These are phyloP conservation scores for Tillus elongatus DNA, from an alignment of 2,888 invertebrate species.

Conservation along the genomic window DNA sequence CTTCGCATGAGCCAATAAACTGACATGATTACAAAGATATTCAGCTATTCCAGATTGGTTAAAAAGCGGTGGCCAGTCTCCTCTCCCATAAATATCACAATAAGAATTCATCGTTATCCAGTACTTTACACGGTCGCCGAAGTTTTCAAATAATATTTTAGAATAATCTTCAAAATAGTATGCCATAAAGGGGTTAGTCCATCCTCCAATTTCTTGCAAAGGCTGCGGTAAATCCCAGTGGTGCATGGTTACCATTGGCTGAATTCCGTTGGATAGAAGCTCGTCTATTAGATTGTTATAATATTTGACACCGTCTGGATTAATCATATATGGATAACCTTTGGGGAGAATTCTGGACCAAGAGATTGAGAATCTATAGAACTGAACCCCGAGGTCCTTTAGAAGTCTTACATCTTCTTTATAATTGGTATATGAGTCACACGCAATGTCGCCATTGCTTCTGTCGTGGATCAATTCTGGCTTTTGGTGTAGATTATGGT, in stretches of 20 bases:
- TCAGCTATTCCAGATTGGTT: slow-evolving; percentile 50
- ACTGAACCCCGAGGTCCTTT: slow-evolving; percentile 46
- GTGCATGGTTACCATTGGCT: slow-evolving; percentile 55
- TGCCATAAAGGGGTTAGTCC: not conserved
- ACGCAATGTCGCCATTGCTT: slow-evolving; percentile 54
- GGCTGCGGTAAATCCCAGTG: slow-evolving; percentile 38
- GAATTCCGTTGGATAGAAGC: slow-evolving; percentile 43
- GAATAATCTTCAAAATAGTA: slow-evolving; percentile 46
- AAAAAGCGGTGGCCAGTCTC: slow-evolving; percentile 44
- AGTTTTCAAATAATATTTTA: slow-evolving; percentile 46
- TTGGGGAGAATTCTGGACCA: slow-evolving; percentile 60
- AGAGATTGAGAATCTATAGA: slow-evolving; percentile 54
- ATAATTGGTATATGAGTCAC: slow-evolving; percentile 57
- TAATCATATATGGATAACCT: slow-evolving; percentile 46
- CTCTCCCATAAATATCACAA: slow-evolving; percentile 37
- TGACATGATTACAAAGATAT: slow-evolving; percentile 56
- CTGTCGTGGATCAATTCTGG: slow-evolving; percentile 47
- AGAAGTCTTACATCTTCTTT: slow-evolving; percentile 52
- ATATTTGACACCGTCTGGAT: slow-evolving; percentile 52
- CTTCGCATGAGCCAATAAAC: slow-evolving; percentile 58
- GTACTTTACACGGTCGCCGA: slow-evolving; percentile 49
- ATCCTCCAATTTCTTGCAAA: slow-evolving; percentile 14
- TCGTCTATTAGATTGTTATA: slow-evolving; percentile 54
- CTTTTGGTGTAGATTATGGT: slow-evolving; percentile 35
- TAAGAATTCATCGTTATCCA: slow-evolving; percentile 64